A percentile compares a stretch with the other conserved stretches of the same genome.
These are phyloP conservation scores for Notechis scutatus DNA, from an alignment of 2,113 vertebrate species.

Conservation along the genomic window DNA sequence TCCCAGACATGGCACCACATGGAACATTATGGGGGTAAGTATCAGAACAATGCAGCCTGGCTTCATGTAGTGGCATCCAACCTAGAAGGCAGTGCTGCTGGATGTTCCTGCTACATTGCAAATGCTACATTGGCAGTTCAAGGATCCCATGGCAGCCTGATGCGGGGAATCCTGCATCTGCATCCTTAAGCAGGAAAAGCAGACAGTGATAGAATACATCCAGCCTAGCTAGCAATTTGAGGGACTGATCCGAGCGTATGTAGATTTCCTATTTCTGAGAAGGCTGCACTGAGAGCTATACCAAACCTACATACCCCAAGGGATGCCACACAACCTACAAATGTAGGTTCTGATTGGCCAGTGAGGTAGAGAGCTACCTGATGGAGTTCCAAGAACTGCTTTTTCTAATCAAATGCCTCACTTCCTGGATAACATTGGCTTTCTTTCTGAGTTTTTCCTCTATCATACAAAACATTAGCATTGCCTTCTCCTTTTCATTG, in stretches of 20 bases:
- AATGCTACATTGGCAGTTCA: too few species aligned
- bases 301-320: not conserved
- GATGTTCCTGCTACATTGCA: too few species aligned
- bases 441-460: not conserved
- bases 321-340: not conserved
- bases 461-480: not conserved
- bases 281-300: not conserved
- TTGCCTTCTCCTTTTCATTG: not conserved
- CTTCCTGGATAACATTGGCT: not conserved
- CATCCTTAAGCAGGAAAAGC: not conserved
- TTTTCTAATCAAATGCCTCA: not conserved
- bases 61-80: too few species aligned
- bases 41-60: too few species aligned
- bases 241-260: not conserved
- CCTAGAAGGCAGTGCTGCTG: too few species aligned
- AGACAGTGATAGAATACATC: not conserved
- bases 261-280: not conserved
- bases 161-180: not conserved
- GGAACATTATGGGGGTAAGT: too few species aligned
- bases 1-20: too few species aligned
- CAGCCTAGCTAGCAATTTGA: not conserved
- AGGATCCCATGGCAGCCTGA: too few species aligned
- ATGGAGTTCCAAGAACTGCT: not conserved
- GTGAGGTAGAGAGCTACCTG: not conserved
- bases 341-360: not conserved